Base-by-base conservation (phyloP, 1,140 invertebrate genomes). In the Caenorhabditis remanei region DNA sequence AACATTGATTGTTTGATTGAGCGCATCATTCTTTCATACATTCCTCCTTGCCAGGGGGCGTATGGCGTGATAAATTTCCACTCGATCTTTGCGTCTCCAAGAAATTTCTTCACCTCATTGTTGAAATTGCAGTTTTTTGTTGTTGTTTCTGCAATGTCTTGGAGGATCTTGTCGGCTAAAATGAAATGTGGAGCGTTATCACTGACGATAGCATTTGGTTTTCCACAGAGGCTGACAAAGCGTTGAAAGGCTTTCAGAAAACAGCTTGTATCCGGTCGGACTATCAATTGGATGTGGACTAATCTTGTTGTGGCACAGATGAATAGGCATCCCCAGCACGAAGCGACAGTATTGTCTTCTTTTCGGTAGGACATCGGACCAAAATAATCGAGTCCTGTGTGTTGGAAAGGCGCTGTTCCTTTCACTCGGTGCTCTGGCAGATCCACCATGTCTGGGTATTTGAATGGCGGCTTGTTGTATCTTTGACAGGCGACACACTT, bases 141-240 rank as follows among this genome's bases (percentile, higher is more conserved):
- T 19, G 41, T 19, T 1, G 16, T 46, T 24, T 46, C 75, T 14
- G 19, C 9, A 11, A 32, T 41, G 13, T 82, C 75, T 7, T 50
- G 7, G 2, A 82, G 13, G 41, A 82, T 50, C 19, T 24, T 7
- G 5, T 82, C 14, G 46, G 41, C 75, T 1, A 82, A 21, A 24
- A 79, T 40, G 67, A 86, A 86, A 32, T 43, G 40, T 14, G 85
- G 67, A 41, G 79, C 71, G 21, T 86, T 86, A 50, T 86, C 79
- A 24, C n/a, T n/a, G 19, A 48, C 56, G 0, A 86, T 46, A 14
- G 9, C n/a, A 1, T 50, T n/a, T 21, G 85, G 85, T 21, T n/a
- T 43, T 83, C 75, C 75, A 46, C 79, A 11, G 11, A 41, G 13
- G 11, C 8, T 21, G 6, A 86, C 19, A 56, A 83, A 48, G 14